Conservation (phyloP, 2,113 vertebrate species). For the Dasyurus viverrinus region DNA sequence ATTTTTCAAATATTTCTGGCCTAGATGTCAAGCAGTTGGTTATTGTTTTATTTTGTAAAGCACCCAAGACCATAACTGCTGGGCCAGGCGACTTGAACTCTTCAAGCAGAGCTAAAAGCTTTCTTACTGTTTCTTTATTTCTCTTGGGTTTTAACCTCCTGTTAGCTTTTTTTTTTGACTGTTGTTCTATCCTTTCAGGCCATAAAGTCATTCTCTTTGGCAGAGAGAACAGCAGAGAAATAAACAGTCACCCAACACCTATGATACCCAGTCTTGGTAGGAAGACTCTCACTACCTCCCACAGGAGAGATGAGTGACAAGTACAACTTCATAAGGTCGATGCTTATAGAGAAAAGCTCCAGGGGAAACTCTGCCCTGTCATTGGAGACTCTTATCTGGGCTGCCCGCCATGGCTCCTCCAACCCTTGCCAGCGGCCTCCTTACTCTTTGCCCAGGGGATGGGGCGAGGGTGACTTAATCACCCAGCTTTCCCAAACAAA, state of each 20-base stretch:
- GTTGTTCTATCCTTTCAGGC: neutral
- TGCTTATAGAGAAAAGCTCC: no score
- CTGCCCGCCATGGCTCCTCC: neutral
- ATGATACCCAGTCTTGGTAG: neutral
- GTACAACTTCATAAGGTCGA: neutral
- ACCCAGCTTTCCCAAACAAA: conserved; percentile 36
- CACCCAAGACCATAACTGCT: neutral
- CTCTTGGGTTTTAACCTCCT: neutral
- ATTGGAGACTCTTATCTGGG: neutral
- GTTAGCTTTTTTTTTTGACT: neutral
- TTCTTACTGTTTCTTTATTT: neutral
- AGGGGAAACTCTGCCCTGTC: neutral
- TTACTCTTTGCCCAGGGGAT: neutral
- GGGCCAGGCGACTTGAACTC: neutral
- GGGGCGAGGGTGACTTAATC: neutral
- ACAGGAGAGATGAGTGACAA: neutral
- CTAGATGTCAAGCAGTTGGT: neutral
- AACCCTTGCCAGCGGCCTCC: neutral
- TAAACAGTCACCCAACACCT: neutral
- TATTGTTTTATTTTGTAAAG: neutral
- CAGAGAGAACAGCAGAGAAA: neutral
- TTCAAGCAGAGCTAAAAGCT: neutral
- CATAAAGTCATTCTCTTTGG: neutral
- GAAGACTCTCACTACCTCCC: neutral
- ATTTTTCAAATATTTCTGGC: neutral